Conservation (phyloP, 2,888 invertebrate genomes). For the Sminthurides aquaticus region DNA sequence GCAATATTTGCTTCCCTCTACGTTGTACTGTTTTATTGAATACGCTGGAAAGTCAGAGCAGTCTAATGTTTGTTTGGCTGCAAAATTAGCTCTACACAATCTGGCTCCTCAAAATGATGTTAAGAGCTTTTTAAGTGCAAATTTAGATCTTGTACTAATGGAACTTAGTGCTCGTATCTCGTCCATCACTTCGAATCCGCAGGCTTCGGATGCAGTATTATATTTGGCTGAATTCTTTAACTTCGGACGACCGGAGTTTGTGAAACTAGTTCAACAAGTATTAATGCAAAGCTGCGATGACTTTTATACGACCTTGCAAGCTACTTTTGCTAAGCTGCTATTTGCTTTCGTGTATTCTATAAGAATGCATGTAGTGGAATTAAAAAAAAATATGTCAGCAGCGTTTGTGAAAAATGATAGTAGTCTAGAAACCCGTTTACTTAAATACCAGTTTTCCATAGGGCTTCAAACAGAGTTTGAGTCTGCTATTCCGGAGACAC, state of each 20-base stretch:
- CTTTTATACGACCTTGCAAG: slow-evolving; percentile 19
- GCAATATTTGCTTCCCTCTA: slow-evolving; percentile 25
- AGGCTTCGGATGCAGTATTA: slow-evolving; percentile 33
- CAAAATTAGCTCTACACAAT: neutral
- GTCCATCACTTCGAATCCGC: slow-evolving; percentile 29
- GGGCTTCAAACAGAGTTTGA: neutral
- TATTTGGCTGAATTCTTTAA: slow-evolving; percentile 39
- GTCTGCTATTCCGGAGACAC: neutral
- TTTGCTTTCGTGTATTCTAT: slow-evolving; percentile 23
- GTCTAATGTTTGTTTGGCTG: neutral
- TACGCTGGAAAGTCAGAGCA: slow-evolving; percentile 23
- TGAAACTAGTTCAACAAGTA: slow-evolving; percentile 29
- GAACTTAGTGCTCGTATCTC: slow-evolving; percentile 35
- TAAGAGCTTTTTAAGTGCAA: slow-evolving; percentile 21
- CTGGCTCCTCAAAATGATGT: neutral
- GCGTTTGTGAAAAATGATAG: neutral
- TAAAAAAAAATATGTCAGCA: neutral
- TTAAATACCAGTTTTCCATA: neutral
- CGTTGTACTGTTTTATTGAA: slow-evolving; percentile 34
- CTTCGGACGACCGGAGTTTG: slow-evolving; percentile 31
- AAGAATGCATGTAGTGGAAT: neutral
- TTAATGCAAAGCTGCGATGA: slow-evolving; percentile 34
- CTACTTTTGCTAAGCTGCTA: slow-evolving; percentile 17
- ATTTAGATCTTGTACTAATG: slow-evolving; percentile 32
- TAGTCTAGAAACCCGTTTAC: neutral